Percentiles rank a stretch among this genome's conserved stretches.
phyloP scores from a whole-genome alignment of 92 coral and sea anemone genomes.

The Plumapathes pennacea region DNA sequence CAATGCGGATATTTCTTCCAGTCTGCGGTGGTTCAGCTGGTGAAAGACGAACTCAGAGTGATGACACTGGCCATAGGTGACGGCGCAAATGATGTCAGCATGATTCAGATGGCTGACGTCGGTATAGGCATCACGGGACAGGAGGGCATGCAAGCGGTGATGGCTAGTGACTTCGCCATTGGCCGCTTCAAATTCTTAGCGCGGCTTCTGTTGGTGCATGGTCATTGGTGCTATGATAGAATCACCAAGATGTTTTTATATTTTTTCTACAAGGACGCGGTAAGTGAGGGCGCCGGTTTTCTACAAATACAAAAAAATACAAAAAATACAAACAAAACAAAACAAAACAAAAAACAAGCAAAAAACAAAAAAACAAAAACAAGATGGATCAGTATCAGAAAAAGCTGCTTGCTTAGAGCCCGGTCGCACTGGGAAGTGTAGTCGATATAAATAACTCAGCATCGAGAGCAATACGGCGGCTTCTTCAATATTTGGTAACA shows the following conservation, averaged over 20 bases:
- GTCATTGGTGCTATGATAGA: conserved; percentile 99
- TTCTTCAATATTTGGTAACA: too few relatives aligned
- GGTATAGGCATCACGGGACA: conserved; percentile 98
- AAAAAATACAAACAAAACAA: too few relatives aligned
- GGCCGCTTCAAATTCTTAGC: conserved; percentile 91
- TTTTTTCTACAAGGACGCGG: conserved; percentile 97
- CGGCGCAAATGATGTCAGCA: conserved; percentile 99
- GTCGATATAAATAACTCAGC: too few relatives aligned
- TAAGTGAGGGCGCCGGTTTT: conserved; percentile 41
- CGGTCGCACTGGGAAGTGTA: too few relatives aligned
- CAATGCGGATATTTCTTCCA: too few relatives aligned
- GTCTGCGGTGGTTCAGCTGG: conserved; percentile 95
- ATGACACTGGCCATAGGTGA: conserved; percentile 99
- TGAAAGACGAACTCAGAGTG: conserved; percentile 83
- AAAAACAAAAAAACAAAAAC: too few relatives aligned
- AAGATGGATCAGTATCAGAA: too few relatives aligned
- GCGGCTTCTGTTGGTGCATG: conserved; percentile 87
- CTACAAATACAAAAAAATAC: too few relatives aligned
- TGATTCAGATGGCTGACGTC: conserved; percentile 99
- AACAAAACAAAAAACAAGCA: too few relatives aligned
- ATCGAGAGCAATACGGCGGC: too few relatives aligned
- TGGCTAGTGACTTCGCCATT: conserved; percentile 99
- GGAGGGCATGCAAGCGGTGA: conserved; percentile 99
- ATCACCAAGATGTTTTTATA: conserved; percentile 93
- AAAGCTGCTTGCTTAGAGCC: too few relatives aligned